Evolutionary conservation across 1,140 invertebrate genomes (phyloP).

Genomic region (Samia ricini): DNA sequence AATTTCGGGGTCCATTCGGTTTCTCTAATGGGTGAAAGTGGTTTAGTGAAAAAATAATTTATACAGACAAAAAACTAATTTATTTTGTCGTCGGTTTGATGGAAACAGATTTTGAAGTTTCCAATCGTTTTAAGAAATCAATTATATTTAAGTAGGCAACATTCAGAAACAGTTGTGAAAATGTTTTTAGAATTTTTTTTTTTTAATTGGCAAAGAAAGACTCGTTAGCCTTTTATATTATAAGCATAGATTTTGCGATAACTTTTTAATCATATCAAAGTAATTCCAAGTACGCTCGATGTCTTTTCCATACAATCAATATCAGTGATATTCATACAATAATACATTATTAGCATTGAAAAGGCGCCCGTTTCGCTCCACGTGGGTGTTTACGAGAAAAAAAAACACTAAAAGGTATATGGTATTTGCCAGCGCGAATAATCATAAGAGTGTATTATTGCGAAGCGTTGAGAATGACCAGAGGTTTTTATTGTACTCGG

Average conservation of each 20-base stretch:
- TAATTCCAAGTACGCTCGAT: too few species aligned
- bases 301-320: too few species aligned
- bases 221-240: too few species aligned
- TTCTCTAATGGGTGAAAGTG: background rate
- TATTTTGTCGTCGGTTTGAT: background rate
- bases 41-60: background rate
- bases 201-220: too few species aligned
- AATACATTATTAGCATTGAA: too few species aligned
- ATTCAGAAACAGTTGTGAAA: too few species aligned
- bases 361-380: background rate
- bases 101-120: background rate
- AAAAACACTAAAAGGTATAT: slow-evolving; percentile 1
- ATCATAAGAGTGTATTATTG: slow-evolving; percentile 7
- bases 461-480: slow-evolving; percentile 6
- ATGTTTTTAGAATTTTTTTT: too few species aligned
- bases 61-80: background rate
- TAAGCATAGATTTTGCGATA: too few species aligned
- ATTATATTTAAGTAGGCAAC: too few species aligned
- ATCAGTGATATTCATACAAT: too few species aligned
- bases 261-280: too few species aligned
- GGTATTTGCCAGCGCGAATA: slow-evolving; percentile 2
- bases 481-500: background rate
- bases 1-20: background rate
- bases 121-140: background rate
- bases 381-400: slow-evolving; percentile 22